Base-by-base conservation (phyloP, 2,797 vertebrate species). In the Orestias chungarensis region DNA sequence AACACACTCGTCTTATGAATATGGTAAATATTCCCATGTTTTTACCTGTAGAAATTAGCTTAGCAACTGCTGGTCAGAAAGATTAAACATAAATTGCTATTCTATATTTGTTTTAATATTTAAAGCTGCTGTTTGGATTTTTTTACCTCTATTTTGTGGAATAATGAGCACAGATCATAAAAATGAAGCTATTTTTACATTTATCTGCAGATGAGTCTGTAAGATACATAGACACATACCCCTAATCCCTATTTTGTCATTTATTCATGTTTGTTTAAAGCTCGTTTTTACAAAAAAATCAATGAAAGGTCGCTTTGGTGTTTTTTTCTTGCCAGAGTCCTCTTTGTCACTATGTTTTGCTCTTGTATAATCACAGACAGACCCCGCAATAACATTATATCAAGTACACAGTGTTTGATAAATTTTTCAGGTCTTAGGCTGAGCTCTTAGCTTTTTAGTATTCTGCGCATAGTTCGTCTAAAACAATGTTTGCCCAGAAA, bases 371-470 rank as follows among this genome's bases (percentile, higher is more conserved):
- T 38, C 31, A 61, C 15, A 7, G 33, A 18, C 9, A 20, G 29
- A 23, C 18, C 14, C 52, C 43, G 11, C 67, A 33, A 33, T n/a
- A 14, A 23, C 35, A 61, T 59, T 59, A 35, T n/a, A 61, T 9
- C 33, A 38, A 61, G 33, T 61, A 61, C 33, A 62, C 35, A 25
- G 33, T n/a, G 20, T 69, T 55, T 15, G 15, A 35, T 47, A 18
- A 25, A 61, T 59, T 29, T 47, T 11, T 70, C 27, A 46, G 23
- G 43, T 61, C 44, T 47, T 8, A 38, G 5, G 33, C 43, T 23
- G 31, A 40, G 46, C 46, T 46, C 64, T 65, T 46, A 31, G 40
- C 64, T 65, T 46, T 46, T 65, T 46, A 40, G 15, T 68, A 68
- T 68, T 68, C 23, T 38, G n/a, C 33, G 52, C 18, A 27, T n/a